phyloP scores from a whole-genome alignment of 2,888 invertebrate genomes.

The Vesta saturnalis region DNA sequence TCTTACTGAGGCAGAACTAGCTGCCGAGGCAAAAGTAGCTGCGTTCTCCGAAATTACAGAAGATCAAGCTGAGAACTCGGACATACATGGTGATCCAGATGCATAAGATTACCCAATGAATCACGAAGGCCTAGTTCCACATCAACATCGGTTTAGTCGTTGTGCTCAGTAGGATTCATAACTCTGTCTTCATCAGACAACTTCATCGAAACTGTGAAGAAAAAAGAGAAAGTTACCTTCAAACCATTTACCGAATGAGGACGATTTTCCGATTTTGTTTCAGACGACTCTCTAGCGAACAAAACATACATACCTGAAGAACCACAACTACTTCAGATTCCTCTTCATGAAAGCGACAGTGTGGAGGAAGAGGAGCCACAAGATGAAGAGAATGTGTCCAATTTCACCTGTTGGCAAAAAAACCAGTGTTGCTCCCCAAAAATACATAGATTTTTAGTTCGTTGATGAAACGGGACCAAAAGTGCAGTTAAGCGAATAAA shows the following conservation, averaged over 20 bases:
- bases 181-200: background rate
- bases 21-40: background rate
- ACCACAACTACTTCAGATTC: background rate
- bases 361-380: no score
- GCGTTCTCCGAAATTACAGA: background rate
- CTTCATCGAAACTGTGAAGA: background rate
- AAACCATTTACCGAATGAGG: background rate
- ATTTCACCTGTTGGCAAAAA: background rate
- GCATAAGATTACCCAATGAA: background rate
- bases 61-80: background rate
- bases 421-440: background rate
- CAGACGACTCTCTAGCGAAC: background rate
- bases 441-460: conserved; percentile 3
- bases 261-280: background rate
- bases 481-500: conserved; percentile 4
- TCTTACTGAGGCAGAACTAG: background rate
- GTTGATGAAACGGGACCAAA: conserved; percentile 3
- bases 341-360: no score
- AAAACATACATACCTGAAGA: background rate
- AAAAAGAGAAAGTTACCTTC: background rate
- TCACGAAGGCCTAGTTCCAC: background rate
- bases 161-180: background rate
- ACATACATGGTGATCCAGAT: background rate
- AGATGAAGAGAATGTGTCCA: no score
- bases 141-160: background rate